A percentile compares a stretch with the other conserved stretches of the same genome.
Evolutionary conservation across 2,113 vertebrate species (phyloP).

Genomic region (Cynocephalus volans): DNA sequence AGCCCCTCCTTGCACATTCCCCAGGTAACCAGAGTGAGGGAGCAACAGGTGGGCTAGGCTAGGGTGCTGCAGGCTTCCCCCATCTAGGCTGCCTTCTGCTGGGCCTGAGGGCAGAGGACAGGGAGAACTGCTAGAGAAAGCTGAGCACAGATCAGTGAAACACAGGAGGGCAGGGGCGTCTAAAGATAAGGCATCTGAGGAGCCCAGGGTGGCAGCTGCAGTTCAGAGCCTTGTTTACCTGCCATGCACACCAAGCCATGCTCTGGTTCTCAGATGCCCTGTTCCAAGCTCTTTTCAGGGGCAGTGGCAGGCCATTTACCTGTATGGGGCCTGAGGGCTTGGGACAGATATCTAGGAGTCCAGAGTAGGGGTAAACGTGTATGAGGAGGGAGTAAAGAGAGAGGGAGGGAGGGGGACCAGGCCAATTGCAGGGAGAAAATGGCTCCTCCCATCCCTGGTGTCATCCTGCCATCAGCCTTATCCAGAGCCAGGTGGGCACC

Average conservation of each 20-base stretch:
- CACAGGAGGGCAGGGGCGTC: neutral
- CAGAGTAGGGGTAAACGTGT: neutral
- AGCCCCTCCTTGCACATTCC: conserved; percentile 11
- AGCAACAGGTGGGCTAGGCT: neutral
- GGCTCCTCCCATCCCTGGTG: neutral
- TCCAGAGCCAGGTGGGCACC: neutral
- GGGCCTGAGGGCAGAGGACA: neutral
- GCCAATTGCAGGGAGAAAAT: neutral
- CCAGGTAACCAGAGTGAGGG: conserved; percentile 57
- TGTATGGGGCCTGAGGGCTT: neutral
- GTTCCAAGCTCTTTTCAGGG: neutral
- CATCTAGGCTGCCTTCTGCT: neutral
- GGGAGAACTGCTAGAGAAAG: neutral
- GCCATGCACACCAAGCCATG: neutral
- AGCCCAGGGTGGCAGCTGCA: neutral
- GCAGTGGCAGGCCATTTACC: neutral
- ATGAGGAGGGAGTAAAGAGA: neutral
- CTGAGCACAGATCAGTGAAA: neutral
- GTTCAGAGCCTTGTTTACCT: neutral
- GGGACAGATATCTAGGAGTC: neutral
- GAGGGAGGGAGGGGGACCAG: neutral
- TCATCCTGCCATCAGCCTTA: neutral
- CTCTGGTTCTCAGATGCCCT: neutral
- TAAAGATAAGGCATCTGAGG: neutral
- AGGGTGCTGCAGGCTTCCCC: neutral